A percentile compares a stretch with the other conserved stretches of the same genome.
Conservation (phyloP, 2,113 vertebrate species). For the Gavialis gangeticus region DNA sequence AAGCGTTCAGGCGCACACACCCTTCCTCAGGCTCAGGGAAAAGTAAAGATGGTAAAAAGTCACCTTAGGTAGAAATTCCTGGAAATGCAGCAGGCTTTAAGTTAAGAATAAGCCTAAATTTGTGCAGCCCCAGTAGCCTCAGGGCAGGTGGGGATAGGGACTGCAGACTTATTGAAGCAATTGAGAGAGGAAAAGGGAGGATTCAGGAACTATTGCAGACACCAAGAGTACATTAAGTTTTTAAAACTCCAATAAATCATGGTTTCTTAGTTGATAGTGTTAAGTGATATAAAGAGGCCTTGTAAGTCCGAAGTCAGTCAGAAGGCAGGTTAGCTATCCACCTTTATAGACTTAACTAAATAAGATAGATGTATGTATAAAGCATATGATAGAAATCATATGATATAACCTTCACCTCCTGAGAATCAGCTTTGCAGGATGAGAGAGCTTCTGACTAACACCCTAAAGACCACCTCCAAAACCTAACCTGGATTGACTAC, state of each 20-base stretch:
- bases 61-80: too few relatives aligned
- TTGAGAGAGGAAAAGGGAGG: not conserved
- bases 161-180: not conserved
- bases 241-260: not conserved
- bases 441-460: not conserved
- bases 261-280: not conserved
- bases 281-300: too few relatives aligned
- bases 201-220: not conserved
- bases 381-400: accelerated
- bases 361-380: too few relatives aligned
- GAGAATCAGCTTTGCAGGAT: not conserved
- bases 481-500: not conserved
- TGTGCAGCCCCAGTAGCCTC: not conserved
- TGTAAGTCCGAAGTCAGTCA: too few relatives aligned
- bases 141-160: not conserved
- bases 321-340: too few relatives aligned
- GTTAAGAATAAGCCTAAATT: not conserved
- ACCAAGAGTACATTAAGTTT: not conserved
- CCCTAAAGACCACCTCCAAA: not conserved
- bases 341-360: too few relatives aligned
- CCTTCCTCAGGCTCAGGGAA: too few relatives aligned
- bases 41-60: too few relatives aligned
- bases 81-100: accelerated
- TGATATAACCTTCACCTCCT: not conserved
- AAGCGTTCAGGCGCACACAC: not conserved